Evolutionary conservation across 2,797 vertebrate species (phyloP), one percentile per base, ranked within the genome.

Genomic region (Gorsachius magnificus): DNA sequence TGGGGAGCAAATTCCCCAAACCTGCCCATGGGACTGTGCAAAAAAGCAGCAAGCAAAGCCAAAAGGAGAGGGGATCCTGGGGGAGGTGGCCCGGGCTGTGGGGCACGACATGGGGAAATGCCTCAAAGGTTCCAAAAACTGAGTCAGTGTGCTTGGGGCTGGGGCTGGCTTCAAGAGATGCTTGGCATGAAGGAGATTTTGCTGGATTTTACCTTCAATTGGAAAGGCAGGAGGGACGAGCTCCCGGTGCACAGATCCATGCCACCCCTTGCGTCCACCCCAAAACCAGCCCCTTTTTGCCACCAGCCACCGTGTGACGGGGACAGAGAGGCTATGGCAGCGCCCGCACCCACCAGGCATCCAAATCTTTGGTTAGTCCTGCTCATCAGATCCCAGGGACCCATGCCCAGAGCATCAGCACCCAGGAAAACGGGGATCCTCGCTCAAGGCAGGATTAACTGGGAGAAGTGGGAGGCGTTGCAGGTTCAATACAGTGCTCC

Each of bases 261-360:
- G 36, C 1, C 35, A 35, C 4, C 7, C 24, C 53, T 38, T 16
- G 13, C 18, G 15, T 18, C 64, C 60, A 17, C 24, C 93, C 80
- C 1, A 21, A 64, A 61, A 2, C 0, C 31, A 15, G 45, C 21
- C 24, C 8, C 21, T 57, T 29, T 43, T 38, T n/a, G 12, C 45
- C 68, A 22, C 29, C 33, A 45, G 17, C 14, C 26, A 3, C 54
- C 1, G 0, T 1, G 20, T 43, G 69, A n/a, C 15, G 81, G n/a
- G 48, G 25, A 11, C 13, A 2, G 60, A n/a, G 70, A 33, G 14
- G 29, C 36, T 33, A 16, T 1, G 1, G 61, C 69, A 64, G 56
- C 16, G 1, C 16, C 43, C 43, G 50, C 60, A 64, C 61, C 33
- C 22, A 7, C 5, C 0, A 2, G 1, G 5, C 5, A 10, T 24